Conservation (phyloP, 2,113 vertebrate genomes). For the Ammodramus savannarum region DNA sequence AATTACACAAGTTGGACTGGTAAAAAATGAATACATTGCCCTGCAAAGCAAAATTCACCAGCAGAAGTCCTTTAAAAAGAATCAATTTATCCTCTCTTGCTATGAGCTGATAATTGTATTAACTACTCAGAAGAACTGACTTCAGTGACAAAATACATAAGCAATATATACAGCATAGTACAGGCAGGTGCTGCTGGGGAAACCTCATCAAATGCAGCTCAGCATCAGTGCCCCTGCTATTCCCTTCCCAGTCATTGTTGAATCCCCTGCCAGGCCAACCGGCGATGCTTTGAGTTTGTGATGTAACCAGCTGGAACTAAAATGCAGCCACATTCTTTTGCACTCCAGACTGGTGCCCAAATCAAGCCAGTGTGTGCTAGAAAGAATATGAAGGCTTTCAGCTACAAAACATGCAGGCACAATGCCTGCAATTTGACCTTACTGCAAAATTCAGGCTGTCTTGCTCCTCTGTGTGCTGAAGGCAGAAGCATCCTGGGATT, state of each 20-base stretch:
- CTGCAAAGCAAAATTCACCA: neutral
- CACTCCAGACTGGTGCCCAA: neutral
- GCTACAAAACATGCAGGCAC: neutral
- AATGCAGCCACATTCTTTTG: neutral
- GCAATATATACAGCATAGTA: neutral
- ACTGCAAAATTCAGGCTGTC: neutral
- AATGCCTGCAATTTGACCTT: neutral
- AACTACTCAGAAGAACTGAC: neutral
- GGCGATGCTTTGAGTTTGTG: neutral
- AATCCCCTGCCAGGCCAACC: neutral
- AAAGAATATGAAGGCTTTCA: neutral
- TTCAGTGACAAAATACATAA: neutral
- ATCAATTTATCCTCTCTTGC: neutral
- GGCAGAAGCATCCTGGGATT: neutral
- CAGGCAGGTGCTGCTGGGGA: neutral
- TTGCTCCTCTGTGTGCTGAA: neutral
- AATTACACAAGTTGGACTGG: neutral
- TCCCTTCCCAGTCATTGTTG: neutral
- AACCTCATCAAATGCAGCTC: neutral
- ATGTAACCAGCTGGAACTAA: constrained; percentile 12
- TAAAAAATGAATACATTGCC: neutral
- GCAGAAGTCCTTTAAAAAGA: neutral
- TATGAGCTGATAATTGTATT: neutral
- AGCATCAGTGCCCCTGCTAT: neutral
- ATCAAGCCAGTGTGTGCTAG: neutral